A percentile compares a stretch with the other conserved stretches of the same genome.
Evolutionary conservation across 2,113 vertebrate genomes (phyloP).

Genomic region (Actenoides hombroni): DNA sequence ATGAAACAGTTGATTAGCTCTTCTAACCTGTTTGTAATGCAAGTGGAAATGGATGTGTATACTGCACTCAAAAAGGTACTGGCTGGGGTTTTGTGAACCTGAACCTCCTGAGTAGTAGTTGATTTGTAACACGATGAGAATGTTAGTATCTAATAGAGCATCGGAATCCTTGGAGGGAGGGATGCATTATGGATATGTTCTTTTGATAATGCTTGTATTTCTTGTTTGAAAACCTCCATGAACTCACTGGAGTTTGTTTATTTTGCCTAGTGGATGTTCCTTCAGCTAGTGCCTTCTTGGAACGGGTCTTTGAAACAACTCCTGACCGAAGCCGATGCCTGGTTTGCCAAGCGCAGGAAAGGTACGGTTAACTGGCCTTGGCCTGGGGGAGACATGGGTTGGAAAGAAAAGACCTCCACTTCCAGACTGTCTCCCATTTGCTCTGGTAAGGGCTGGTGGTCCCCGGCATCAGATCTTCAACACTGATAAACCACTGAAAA

Average conservation of each 20-base stretch:
- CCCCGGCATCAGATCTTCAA: neutral
- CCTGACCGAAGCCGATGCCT: conserved; percentile 87
- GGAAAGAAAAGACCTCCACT: neutral
- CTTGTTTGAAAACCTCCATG: neutral
- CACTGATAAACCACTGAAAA: neutral
- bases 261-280: conserved; percentile 92
- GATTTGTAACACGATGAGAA: fast-evolving
- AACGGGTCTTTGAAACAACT: conserved; percentile 92
- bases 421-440: neutral
- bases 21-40: conserved; percentile 96
- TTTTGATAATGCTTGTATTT: neutral
- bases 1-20: conserved; percentile 94
- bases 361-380: conserved; percentile 63
- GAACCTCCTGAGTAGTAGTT: neutral
- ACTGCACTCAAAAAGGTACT: conserved; percentile 95
- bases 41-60: conserved; percentile 98
- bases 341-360: conserved; percentile 89
- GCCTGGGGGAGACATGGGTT: fast-evolving
- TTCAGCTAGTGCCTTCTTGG: conserved; percentile 93
- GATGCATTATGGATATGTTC: neutral
- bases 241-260: neutral
- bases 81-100: neutral
- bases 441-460: neutral
- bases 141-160: neutral
- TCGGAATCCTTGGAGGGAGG: neutral